Conservation (phyloP, 2,113 vertebrate species). For the Chloropsis hardwickii region DNA sequence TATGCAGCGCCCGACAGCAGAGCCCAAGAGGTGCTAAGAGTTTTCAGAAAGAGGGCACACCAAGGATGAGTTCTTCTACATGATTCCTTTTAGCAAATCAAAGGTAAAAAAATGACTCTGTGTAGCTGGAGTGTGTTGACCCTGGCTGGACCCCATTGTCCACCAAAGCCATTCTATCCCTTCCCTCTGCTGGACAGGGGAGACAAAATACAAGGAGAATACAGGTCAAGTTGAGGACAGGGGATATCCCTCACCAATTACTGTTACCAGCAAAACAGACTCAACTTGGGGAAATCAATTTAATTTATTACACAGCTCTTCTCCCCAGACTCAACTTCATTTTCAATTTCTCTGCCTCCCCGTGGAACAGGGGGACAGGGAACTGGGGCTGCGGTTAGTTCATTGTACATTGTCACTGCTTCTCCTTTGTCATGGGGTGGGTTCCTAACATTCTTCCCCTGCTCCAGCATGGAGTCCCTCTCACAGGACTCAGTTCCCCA, state of each 20-base stretch:
- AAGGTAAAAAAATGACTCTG: background rate
- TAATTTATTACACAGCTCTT: background rate
- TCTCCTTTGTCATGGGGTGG: background rate
- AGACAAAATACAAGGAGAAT: background rate
- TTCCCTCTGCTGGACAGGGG: background rate
- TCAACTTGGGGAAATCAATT: background rate
- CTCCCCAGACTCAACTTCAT: background rate
- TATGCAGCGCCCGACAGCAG: accelerated
- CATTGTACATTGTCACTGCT: background rate
- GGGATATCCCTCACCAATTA: background rate
- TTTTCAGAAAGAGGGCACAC: background rate
- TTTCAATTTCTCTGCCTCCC: background rate
- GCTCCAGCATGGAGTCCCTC: background rate
- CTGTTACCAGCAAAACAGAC: background rate
- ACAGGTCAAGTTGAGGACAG: background rate
- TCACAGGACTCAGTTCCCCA: background rate
- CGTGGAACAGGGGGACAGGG: accelerated
- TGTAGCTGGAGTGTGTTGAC: background rate
- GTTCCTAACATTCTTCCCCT: background rate
- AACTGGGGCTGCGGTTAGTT: background rate
- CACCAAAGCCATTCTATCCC: background rate
- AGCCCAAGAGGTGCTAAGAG: background rate
- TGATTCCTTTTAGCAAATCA: background rate
- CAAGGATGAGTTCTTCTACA: accelerated
- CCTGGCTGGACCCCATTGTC: background rate